phyloP scores from a whole-genome alignment of 2,888 invertebrate species.

The Leistus spinibarbis region DNA sequence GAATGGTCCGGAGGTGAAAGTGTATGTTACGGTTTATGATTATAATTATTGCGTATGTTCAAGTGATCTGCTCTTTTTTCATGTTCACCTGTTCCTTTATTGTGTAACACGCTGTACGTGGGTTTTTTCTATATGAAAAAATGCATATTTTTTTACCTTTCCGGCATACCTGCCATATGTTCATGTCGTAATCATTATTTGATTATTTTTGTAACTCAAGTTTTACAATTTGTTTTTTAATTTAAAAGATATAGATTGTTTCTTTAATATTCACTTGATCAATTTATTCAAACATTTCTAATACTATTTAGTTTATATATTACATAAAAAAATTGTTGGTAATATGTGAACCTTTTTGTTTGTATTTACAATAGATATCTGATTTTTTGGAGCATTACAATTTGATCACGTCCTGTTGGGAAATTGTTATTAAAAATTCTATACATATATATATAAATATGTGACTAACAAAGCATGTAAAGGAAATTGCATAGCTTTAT shows the following conservation, averaged over 20 bases:
- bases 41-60: slow-evolving; percentile 18
- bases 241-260: neutral
- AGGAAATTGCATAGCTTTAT: slow-evolving; percentile 17
- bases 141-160: neutral
- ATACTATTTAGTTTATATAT: slow-evolving; percentile 5
- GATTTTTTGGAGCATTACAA: slow-evolving; percentile 30
- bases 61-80: neutral
- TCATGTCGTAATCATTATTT: neutral
- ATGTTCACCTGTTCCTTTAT: no score
- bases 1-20: slow-evolving; percentile 35
- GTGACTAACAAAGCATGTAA: neutral
- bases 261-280: neutral
- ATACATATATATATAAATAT: neutral
- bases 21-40: slow-evolving; percentile 24
- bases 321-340: neutral
- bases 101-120: neutral
- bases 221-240: no score
- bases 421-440: neutral
- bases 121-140: neutral
- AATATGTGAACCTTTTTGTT: slow-evolving; percentile 16
- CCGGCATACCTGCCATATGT: neutral
- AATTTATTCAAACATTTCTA: neutral
- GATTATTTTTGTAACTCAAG: neutral
- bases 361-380: slow-evolving; percentile 12
- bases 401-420: slow-evolving; percentile 21